These are phyloP conservation scores for Oncorhynchus nerka DNA, from an alignment of 2,113 vertebrate species.

Conservation along the genomic window DNA sequence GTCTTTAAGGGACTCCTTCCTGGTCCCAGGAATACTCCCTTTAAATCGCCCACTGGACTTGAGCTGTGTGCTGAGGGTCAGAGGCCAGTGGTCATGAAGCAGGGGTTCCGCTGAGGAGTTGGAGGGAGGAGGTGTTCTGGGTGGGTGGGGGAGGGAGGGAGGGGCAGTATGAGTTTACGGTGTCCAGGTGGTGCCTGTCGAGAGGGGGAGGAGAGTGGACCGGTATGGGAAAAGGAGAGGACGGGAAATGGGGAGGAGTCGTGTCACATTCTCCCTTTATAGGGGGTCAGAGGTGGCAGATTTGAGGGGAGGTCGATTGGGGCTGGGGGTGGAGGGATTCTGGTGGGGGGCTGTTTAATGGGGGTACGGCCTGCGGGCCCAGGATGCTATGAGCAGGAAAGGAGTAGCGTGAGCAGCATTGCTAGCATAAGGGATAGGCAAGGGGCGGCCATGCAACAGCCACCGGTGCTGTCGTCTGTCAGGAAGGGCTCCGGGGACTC, in stretches of 20 bases:
- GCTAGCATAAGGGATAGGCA: slow-evolving; percentile 44
- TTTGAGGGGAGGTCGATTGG: not conserved
- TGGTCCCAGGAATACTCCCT: not conserved
- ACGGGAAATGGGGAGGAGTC: not conserved
- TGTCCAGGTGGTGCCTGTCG: slow-evolving; percentile 8
- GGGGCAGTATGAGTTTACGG: slow-evolving; percentile 3
- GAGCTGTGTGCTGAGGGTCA: slow-evolving; percentile 9
- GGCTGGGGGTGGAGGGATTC: not conserved
- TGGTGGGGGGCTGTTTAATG: not conserved
- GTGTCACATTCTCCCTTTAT: not conserved
- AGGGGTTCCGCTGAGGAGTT: not conserved
- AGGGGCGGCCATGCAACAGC: slow-evolving; percentile 63
- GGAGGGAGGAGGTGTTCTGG: not conserved
- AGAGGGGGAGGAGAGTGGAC: not conserved
- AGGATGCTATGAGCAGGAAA: slow-evolving; percentile 48
- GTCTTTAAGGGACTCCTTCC: not conserved
- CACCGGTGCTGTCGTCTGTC: slow-evolving; percentile 89
- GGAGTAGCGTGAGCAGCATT: slow-evolving; percentile 54
- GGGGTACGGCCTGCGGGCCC: not conserved
- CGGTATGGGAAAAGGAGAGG: not conserved
- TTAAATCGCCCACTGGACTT: not conserved
- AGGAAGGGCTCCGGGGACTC: slow-evolving; percentile 95
- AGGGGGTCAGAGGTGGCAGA: not conserved
- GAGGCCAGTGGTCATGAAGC: slow-evolving; percentile 34
- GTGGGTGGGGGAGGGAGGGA: not conserved